A percentile compares a stretch with the other conserved stretches of the same genome.
phyloP scores from a whole-genome alignment of 1,140 invertebrate species.

The Temnothorax nylanderi region DNA sequence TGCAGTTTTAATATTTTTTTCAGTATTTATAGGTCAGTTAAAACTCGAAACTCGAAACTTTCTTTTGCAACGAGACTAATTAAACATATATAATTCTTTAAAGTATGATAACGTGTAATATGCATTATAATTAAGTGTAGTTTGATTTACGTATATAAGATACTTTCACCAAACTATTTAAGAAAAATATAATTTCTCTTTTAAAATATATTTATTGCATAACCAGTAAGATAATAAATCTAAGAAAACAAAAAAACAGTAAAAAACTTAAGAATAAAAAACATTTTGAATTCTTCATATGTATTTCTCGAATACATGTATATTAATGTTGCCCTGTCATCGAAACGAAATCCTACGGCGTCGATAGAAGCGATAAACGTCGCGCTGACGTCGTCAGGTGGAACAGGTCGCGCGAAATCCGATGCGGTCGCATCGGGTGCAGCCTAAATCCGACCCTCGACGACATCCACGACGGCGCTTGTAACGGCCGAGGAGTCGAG shows the following conservation, averaged over 20 bases:
- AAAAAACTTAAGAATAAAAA: not conserved
- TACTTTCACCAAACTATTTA: not conserved
- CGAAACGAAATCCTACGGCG: not conserved
- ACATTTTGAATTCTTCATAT: not conserved
- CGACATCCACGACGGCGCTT: conserved; percentile 78
- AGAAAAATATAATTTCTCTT: not conserved
- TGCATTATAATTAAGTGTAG: not conserved
- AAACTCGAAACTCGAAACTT: not conserved
- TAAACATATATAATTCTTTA: not conserved
- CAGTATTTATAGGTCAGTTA: not conserved
- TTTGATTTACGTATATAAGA: not conserved
- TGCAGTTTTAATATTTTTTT: not conserved
- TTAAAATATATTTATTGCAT: not conserved
- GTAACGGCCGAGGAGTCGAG: conserved; percentile 70
- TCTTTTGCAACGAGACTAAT: not conserved
- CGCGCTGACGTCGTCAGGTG: conserved; percentile 11
- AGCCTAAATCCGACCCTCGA: conserved; percentile 82
- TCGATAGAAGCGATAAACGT: conserved; percentile 12
- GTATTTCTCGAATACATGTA: not conserved
- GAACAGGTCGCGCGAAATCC: conserved; percentile 41
- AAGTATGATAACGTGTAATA: not conserved
- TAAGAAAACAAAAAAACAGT: not conserved
- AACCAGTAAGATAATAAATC: not conserved
- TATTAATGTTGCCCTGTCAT: not conserved
- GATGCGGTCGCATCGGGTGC: conserved; percentile 64